phyloP scores from a whole-genome alignment of 64 coral and sea anemone species.

The Pachyseris speciosa region DNA sequence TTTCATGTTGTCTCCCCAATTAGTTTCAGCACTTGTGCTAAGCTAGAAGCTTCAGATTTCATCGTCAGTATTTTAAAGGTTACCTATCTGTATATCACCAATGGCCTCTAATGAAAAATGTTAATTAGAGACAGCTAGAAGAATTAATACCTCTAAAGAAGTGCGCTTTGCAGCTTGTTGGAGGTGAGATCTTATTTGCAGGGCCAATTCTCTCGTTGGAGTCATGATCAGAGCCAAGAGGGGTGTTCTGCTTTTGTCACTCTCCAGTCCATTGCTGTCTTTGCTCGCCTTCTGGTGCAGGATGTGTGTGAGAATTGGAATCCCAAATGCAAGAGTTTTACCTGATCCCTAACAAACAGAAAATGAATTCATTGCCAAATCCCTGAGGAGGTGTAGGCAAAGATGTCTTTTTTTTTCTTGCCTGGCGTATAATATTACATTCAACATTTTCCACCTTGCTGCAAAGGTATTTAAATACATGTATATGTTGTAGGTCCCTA shows the following conservation, averaged over 20 bases:
- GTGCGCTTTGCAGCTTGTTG: conserved; percentile 71
- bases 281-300: neutral
- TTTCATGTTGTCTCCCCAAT: too few species aligned
- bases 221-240: conserved; percentile 85
- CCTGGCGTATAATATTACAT: too few species aligned
- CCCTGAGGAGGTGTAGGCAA: too few species aligned
- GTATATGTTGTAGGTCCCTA: too few species aligned
- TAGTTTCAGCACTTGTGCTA: too few species aligned
- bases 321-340: conserved; percentile 95
- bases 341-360: conserved; percentile 81
- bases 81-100: too few species aligned
- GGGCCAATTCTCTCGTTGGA: conserved; percentile 90
- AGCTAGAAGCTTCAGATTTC: too few species aligned
- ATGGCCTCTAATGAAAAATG: too few species aligned
- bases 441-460: too few species aligned
- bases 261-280: neutral
- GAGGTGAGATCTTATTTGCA: conserved; percentile 89
- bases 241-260: neutral
- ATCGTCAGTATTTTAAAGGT: too few species aligned
- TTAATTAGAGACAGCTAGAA: neutral
- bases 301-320: conserved; percentile 89
- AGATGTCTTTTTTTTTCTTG: too few species aligned
- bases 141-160: conserved; percentile 59
- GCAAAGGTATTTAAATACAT: too few species aligned
- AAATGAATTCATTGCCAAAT: neutral